Base-by-base conservation (phyloP, 2,113 vertebrate genomes). In the Struthio camelus region DNA sequence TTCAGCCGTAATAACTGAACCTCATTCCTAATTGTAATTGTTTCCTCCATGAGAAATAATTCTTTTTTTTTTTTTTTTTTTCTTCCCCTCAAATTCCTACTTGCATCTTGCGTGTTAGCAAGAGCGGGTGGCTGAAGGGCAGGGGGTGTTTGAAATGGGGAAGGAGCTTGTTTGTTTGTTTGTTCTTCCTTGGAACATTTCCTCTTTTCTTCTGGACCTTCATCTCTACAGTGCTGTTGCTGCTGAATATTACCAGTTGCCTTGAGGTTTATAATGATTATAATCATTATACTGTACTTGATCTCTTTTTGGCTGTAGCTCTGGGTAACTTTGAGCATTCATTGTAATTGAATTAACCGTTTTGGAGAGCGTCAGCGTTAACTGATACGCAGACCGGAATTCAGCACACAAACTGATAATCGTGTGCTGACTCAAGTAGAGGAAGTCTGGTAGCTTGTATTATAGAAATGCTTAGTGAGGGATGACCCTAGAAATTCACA, bases 141-240 rank as follows among this genome's bases (percentile, higher is more conserved):
- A 51, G 7, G 22, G 44, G 0, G 1, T 1, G 2, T 28, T 79
- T 0, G 0, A 85, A 44, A 70, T 67, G 54, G 18, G 51, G 40
- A 58, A 62, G 51, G 34, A 82, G 17, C 66, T 82, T 59, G 23
- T 0, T 76, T 42, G 7, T 51, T 56, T 36, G 5, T 48, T 82
- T 72, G 16, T 54, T 65, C 28, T 90, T 58, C 7, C 42, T 48
- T 72, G 66, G n/a, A 62, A 54, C 5, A 1, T 36, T 72, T 65
- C 34, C 13, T 48, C 58, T 36, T 90, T 48, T 46, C 59, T 38
- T 77, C 50, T 78, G 65, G 34, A 42, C 38, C 71, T 30, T 59
- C 18, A 14, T 54, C 12, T 78, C 65, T 73, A 8, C 0, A 1
- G 11, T 82, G 65, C 44, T 28, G n/a, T 50, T 72, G 46, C 72